Base-by-base conservation (phyloP, 2,888 invertebrate genomes). In the Diplazon laetatorius region DNA sequence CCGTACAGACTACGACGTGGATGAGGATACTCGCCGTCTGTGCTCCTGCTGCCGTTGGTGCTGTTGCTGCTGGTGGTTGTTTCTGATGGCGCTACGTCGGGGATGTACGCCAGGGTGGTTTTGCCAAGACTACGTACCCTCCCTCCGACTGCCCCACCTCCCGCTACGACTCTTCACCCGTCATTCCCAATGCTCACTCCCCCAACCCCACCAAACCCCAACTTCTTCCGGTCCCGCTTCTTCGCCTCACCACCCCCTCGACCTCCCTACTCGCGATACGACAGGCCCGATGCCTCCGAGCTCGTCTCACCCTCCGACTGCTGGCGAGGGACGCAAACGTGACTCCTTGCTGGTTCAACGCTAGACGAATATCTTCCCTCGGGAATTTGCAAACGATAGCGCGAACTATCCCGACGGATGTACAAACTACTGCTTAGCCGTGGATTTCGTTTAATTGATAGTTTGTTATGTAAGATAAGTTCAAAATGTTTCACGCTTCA, bases 51-150 rank as follows among this genome's bases (percentile, higher is more conserved):
- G 30, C 30, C 6, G 74, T 78, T 80, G 50, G 50, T 66, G 68
- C 18, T 42, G 52, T 18, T 80, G 42, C 66, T 55, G 52, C 25
- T 52, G 52, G 22, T 37, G 84, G 84, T 83, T 85, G 84, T 86
- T 85, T 86, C 85, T 85, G 85, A 83, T 78, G 79, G 55, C 39
- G 46, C 68, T 65, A 65, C 66, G 37, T 63, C 81, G 79, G 83
- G 87, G 85, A 88, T 88, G 85, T 87, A 89, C 86, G 85, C 82
- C 80, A 84, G 85, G 88, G 85, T 90, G 88, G 85, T 90, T 90
- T 89, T 89, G 87, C 88, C 89, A 89, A 87, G 86, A 85, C 85
- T n/a, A n/a, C 87, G 84, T 84, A 50, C 20, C 18, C 55, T 16
- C 86, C 86, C 84, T 84, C 74, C 70, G 79, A 68, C 30, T 30